Conservation (phyloP, 1,140 invertebrate genomes). For the Tyrophagus putrescentiae region DNA sequence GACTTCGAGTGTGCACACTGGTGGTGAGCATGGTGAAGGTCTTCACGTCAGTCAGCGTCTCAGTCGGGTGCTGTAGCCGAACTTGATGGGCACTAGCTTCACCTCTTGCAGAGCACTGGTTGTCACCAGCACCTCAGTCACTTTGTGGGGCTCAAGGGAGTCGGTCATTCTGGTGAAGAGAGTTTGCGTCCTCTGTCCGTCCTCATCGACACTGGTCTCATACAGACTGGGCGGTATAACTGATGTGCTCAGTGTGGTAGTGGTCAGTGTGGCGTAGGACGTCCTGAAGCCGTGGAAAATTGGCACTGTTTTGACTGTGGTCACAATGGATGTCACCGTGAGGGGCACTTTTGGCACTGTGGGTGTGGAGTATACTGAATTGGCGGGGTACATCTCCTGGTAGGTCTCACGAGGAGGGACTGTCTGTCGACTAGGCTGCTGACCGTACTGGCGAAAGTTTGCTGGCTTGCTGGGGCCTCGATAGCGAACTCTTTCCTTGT, state of each 20-base stretch:
- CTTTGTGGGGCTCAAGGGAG: slow-evolving; percentile 23
- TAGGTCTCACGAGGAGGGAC: too few species aligned
- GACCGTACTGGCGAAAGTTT: neutral
- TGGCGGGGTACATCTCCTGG: too few species aligned
- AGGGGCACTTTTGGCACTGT: slow-evolving; percentile 26
- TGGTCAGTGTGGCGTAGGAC: slow-evolving; percentile 29
- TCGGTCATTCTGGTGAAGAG: slow-evolving; percentile 23
- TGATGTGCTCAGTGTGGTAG: slow-evolving; percentile 27
- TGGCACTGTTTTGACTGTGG: slow-evolving; percentile 29
- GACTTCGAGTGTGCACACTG: neutral
- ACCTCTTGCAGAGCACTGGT: slow-evolving; percentile 27
- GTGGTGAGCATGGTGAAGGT: slow-evolving; percentile 28
- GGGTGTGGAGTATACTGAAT: slow-evolving; percentile 17
- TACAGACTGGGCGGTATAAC: slow-evolving; percentile 28
- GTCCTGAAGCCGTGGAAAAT: slow-evolving; percentile 30
- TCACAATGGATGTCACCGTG: slow-evolving; percentile 29
- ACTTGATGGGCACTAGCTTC: slow-evolving; percentile 29
- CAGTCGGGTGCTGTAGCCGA: slow-evolving; percentile 29
- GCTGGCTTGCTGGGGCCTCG: neutral
- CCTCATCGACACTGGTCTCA: slow-evolving; percentile 24
- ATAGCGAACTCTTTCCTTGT: neutral
- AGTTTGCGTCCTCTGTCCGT: slow-evolving; percentile 27
- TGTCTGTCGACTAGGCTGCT: too few species aligned
- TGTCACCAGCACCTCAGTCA: slow-evolving; percentile 28
- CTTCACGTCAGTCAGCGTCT: slow-evolving; percentile 28